Evolutionary conservation across 1,140 invertebrate species (phyloP).

Genomic region (Aphis craccivora): DNA sequence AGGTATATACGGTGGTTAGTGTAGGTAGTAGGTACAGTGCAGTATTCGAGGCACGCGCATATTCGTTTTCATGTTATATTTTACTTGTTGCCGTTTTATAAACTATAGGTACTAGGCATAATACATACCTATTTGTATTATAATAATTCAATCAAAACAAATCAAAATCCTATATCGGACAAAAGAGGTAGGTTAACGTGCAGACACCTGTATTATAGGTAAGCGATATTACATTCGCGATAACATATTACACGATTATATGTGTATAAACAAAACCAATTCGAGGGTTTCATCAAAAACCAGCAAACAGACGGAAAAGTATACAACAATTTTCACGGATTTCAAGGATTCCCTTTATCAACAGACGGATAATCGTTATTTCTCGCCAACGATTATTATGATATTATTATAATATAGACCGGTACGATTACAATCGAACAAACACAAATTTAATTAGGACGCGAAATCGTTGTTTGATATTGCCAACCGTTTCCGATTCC

Average conservation of each 20-base stretch:
- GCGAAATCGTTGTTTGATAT: too few species aligned
- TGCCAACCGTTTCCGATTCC: too few species aligned
- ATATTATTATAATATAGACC: too few species aligned
- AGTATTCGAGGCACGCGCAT: background rate
- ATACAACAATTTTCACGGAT: background rate
- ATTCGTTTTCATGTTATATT: background rate
- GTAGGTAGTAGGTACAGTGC: background rate
- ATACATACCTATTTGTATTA: background rate
- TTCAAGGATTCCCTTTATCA: background rate
- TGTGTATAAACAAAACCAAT: background rate
- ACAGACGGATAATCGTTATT: background rate
- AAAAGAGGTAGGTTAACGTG: too few species aligned
- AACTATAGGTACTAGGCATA: background rate
- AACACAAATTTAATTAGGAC: background rate
- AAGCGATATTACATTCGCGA: too few species aligned
- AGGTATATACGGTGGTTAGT: background rate
- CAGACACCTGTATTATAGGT: too few species aligned
- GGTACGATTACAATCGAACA: background rate
- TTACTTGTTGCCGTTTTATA: background rate
- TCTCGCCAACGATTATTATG: background rate
- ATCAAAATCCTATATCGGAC: too few species aligned
- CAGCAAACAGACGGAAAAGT: background rate
- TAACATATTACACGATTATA: too few species aligned
- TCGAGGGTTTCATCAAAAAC: background rate
- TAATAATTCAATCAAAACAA: too few species aligned